Evolutionary conservation across 2,888 invertebrate species (phyloP), one percentile per base, ranked within the genome.

Genomic region (Lordiphosa andalusiaca): DNA sequence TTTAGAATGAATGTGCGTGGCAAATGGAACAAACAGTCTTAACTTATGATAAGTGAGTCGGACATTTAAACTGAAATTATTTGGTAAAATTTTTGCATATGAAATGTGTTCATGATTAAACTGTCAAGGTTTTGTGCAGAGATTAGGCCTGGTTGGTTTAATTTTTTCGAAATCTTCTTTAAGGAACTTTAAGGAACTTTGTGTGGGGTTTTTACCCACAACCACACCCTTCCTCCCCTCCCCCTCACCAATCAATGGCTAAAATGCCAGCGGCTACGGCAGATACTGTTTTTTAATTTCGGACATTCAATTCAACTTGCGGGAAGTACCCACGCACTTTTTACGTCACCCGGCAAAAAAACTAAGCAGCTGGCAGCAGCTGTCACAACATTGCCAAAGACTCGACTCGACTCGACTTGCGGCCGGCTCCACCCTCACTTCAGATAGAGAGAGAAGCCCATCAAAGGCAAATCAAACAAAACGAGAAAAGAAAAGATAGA

Each of bases 401-500:
- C 44, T 19, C 48, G 40, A 39, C 55, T 48, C 16, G 13, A 54
- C 16, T 16, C 2, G 16, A n/a, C n/a, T n/a, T n/a, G n/a, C n/a
- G n/a, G n/a, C n/a, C 16, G 56, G 50, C 49, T 36, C 35, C 16
- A 30, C 36, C 12, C 48, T 38, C 60, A 35, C 25, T 55, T 44
- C 51, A 48, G 58, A 41, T 12, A 12, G 36, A 6, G 48, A 30
- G 51, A 54, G 40, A 52, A 38, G 38, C 30, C 25, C 70, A 69
- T 72, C 70, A 78, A 70, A 81, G 71, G 67, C 82, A 70, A 81
- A 77, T 78, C 75, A 74, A 75, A 71, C 48, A 59, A 56, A 38
- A 41, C 3, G 19, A 19, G 19, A 4, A 30, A 30, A n/a, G n/a
- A n/a, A n/a, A n/a, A n/a, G n/a, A 48, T 16, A 16, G 16, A 16